Conservation (phyloP, 2,113 vertebrate genomes). For the Boleophthalmus pectinirostris region DNA sequence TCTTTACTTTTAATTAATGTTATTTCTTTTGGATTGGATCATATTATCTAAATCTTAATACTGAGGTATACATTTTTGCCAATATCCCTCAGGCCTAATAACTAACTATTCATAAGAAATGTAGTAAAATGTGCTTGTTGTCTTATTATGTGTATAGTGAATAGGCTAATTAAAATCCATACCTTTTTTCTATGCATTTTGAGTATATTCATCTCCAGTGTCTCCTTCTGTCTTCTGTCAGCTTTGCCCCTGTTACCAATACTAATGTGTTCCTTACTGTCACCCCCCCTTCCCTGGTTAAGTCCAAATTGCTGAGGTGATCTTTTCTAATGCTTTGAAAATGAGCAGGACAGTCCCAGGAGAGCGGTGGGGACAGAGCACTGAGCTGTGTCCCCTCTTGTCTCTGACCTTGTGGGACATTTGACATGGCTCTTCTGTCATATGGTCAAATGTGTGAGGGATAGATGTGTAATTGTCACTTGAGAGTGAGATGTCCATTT, state of each 20-base stretch:
- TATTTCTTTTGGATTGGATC: no score
- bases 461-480: slow-evolving; percentile 23
- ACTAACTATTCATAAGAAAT: no score
- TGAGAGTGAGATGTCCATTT: slow-evolving; percentile 34
- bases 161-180: neutral
- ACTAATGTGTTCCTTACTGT: neutral
- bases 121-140: no score
- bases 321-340: slow-evolving; percentile 19
- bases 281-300: neutral
- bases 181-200: neutral
- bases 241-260: neutral
- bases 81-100: no score
- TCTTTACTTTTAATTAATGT: no score
- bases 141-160: no score
- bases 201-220: neutral
- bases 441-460: slow-evolving; percentile 11
- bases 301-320: slow-evolving; percentile 28
- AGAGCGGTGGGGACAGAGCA: slow-evolving; percentile 13
- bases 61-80: no score
- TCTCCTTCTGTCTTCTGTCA: neutral
- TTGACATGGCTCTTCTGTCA: slow-evolving; percentile 41
- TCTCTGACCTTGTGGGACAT: slow-evolving; percentile 54
- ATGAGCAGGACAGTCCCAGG: slow-evolving; percentile 7
- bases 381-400: neutral
- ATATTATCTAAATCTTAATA: no score